A percentile compares a stretch with the other conserved stretches of the same genome.
Evolutionary conservation across 2,888 invertebrate genomes (phyloP).

Genomic region (Julus scandinavius): DNA sequence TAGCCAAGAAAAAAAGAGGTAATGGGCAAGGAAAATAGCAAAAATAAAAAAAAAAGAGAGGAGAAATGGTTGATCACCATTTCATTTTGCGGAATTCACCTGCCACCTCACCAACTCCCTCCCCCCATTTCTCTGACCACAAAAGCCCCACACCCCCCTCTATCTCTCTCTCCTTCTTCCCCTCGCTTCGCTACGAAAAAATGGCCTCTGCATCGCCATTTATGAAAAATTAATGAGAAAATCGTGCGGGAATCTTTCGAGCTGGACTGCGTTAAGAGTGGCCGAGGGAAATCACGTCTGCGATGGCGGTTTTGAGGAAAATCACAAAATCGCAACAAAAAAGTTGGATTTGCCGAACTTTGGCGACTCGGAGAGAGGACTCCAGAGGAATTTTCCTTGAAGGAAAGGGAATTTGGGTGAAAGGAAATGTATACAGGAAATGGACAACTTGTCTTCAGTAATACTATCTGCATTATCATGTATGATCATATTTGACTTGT

Average conservation of each 20-base stretch:
- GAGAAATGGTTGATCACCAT: slow-evolving; percentile 48
- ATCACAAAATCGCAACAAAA: not conserved
- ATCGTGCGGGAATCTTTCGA: slow-evolving; percentile 21
- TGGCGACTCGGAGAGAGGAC: not conserved
- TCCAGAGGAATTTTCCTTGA: not conserved
- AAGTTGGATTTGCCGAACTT: not conserved
- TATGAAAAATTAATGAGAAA: slow-evolving; percentile 43
- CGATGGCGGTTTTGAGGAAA: not conserved
- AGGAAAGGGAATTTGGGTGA: not conserved
- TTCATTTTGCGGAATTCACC: slow-evolving; percentile 49
- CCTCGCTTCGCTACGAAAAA: slow-evolving; percentile 6
- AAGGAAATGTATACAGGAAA: not conserved
- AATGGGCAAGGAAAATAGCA: slow-evolving; percentile 33
- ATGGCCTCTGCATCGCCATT: slow-evolving; percentile 46
- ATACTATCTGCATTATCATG: no score
- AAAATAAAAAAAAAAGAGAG: slow-evolving; percentile 47
- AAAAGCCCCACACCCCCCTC: not conserved
- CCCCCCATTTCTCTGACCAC: not conserved
- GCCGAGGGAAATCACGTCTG: slow-evolving; percentile 33
- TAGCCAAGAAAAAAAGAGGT: slow-evolving; percentile 5
- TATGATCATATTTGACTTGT: no score
- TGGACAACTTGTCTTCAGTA: no score
- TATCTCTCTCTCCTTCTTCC: not conserved
- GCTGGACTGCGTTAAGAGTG: slow-evolving; percentile 33
- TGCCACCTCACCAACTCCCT: not conserved